Base-by-base conservation (phyloP, 2,797 vertebrate genomes). In the Forpus xanthops region DNA sequence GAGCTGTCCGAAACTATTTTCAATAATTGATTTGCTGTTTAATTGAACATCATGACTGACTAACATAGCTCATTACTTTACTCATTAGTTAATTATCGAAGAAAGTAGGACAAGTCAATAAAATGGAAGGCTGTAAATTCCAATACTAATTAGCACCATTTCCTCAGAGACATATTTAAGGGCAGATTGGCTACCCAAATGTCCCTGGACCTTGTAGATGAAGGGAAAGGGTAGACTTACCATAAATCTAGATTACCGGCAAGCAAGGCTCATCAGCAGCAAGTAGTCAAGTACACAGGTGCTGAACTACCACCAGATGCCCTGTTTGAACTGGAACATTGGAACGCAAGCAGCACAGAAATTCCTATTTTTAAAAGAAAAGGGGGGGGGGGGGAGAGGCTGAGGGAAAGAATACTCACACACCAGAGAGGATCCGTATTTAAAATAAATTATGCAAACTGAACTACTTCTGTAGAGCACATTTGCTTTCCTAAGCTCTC, bases 51-150 rank as follows among this genome's bases (percentile, higher is more conserved):
- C 99, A 98, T 98, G 99, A 99, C 98, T 99, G 99, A 99, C 99
- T 99, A 99, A 99, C 99, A 99, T 99, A 99, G 99, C 99, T 99
- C 99, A 99, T 99, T 99, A 99, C 99, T 99, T 99, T 99, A 99
- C 99, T 99, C 99, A 99, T 99, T 99, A 99, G 99, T 99, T 99
- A 99, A 99, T 99, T 99, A 99, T 99, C 98, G 98, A 98, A 99
- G 99, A 99, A 98, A 99, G 98, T 99, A 99, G 99, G 99, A 99
- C 99, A 99, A 99, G 99, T 99, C 99, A 99, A 99, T 99, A 99
- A 99, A 99, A 99, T 98, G 98, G 98, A 99, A 99, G 99, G 99
- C 98, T 99, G 99, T 99, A 99, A 99, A 99, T 99, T 99, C 99
- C 98, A 98, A 99, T 99, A 99, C 99, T 99, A 99, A 99, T 99